A percentile compares a stretch with the other conserved stretches of the same genome.
phyloP scores from a whole-genome alignment of 2,113 vertebrate species.

The Myotis brandtii region DNA sequence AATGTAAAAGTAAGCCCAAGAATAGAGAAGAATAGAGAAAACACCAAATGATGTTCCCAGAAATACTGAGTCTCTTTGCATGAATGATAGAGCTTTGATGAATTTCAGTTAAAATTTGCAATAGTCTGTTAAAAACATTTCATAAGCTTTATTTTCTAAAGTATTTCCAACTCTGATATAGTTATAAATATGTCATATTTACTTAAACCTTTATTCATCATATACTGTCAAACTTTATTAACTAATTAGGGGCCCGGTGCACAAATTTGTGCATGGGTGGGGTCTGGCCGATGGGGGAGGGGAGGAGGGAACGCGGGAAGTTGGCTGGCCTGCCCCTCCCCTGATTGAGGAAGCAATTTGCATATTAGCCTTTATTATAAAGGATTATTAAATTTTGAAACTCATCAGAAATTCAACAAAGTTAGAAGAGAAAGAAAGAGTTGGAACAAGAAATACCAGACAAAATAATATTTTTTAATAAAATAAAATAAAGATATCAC shows the following conservation, averaged over 20 bases:
- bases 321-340: too few species aligned
- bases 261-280: too few species aligned
- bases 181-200: neutral
- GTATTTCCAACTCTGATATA: neutral
- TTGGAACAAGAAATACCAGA: neutral
- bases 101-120: neutral
- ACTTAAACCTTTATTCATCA: neutral
- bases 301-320: too few species aligned
- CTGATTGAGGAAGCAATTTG: too few species aligned
- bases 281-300: too few species aligned
- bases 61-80: neutral
- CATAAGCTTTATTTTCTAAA: neutral
- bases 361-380: too few species aligned
- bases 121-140: neutral
- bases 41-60: neutral
- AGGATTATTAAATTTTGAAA: neutral
- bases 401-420: neutral
- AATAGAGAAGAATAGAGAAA: neutral
- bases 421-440: neutral
- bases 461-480: neutral
- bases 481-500: neutral
- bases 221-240: neutral
- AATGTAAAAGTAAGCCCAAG: neutral
- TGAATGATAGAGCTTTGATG: neutral
- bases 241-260: neutral